Conservation (phyloP, 2,888 invertebrate species). For the Cheilosia urbana region DNA sequence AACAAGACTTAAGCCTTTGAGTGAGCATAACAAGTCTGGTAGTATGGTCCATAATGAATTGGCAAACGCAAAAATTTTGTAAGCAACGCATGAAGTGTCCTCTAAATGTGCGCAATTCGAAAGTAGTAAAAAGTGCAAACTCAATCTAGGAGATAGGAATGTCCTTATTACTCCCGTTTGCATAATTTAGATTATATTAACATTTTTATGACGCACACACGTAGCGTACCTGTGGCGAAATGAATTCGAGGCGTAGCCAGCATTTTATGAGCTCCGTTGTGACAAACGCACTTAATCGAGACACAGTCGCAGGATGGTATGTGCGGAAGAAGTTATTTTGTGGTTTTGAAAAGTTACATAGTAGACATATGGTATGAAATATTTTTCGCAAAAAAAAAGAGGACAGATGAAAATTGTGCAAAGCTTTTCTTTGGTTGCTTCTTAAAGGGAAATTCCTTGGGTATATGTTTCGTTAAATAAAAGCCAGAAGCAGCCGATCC, state of each 20-base stretch:
- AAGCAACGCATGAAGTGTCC: constrained; percentile 5
- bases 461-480: too few species aligned
- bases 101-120: constrained; percentile 28
- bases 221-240: constrained; percentile 10
- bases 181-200: constrained; percentile 44
- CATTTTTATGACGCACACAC: constrained; percentile 30
- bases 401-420: too few species aligned
- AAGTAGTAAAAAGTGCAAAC: constrained; percentile 24
- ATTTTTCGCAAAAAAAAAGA: too few species aligned
- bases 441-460: too few species aligned
- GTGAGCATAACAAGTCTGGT: constrained; percentile 5
- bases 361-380: too few species aligned
- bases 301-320: not conserved
- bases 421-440: too few species aligned
- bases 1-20: not conserved
- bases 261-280: not conserved
- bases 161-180: constrained; percentile 20
- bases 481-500: too few species aligned
- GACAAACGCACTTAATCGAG: not conserved
- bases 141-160: not conserved
- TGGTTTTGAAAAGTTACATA: constrained; percentile 3
- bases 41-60: not conserved
- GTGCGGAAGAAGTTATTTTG: not conserved
- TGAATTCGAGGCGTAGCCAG: constrained; percentile 1
- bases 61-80: not conserved